phyloP scores from a whole-genome alignment of 2,113 vertebrate genomes.

The Platichthys stellatus region DNA sequence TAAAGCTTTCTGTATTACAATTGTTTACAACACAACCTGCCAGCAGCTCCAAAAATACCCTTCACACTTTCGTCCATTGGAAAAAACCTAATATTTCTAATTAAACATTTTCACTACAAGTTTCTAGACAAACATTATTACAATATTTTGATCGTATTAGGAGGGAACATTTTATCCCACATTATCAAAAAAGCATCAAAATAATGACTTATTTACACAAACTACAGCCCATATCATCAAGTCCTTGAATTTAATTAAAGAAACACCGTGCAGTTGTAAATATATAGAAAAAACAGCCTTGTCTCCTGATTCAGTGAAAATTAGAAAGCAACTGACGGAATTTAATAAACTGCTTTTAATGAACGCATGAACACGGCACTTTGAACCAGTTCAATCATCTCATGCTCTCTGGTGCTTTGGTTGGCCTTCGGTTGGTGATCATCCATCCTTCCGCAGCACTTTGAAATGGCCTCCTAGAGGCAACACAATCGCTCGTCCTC shows the following conservation, averaged over 20 bases:
- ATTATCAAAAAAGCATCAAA: no score
- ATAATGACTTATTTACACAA: no score
- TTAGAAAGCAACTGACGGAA: slow-evolving; percentile 6
- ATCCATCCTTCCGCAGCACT: slow-evolving; percentile 58
- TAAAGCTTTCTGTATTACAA: no score
- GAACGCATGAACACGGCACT: slow-evolving; percentile 32
- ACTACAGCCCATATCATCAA: neutral
- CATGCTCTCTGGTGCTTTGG: slow-evolving; percentile 28
- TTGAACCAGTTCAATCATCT: slow-evolving; percentile 46
- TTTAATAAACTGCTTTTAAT: slow-evolving; percentile 35
- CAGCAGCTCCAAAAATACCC: no score
- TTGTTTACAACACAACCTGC: neutral
- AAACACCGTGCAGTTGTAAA: neutral
- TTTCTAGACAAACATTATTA: no score
- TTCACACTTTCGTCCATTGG: no score
- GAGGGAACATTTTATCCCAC: no score
- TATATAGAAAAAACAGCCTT: neutral
- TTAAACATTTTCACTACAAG: no score
- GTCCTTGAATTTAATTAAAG: neutral
- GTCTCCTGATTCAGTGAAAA: slow-evolving; percentile 18
- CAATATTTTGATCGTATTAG: no score
- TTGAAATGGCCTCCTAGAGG: slow-evolving; percentile 68
- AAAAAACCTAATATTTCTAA: no score
- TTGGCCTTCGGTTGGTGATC: slow-evolving; percentile 49
- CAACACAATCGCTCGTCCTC: slow-evolving; percentile 44